These are phyloP conservation scores for Dissostichus mawsoni DNA, from an alignment of 2,113 vertebrate species.

Conservation along the genomic window DNA sequence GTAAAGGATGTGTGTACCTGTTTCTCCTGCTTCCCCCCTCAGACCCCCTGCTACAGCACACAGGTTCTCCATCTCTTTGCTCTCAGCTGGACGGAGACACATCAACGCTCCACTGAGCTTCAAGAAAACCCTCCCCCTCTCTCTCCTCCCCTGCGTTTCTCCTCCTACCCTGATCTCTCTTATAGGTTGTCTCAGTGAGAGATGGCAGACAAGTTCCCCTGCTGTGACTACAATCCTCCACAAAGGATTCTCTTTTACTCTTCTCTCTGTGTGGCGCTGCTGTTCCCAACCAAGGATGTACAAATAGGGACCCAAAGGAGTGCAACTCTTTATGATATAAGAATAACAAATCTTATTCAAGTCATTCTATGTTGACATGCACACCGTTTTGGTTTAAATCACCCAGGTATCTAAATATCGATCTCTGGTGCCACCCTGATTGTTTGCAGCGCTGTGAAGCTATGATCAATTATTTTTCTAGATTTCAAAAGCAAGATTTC, in stretches of 20 bases:
- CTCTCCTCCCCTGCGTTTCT: constrained; percentile 34
- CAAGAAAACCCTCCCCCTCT: constrained; percentile 29
- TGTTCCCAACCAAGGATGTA: constrained; percentile 24
- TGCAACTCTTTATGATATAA: not conserved
- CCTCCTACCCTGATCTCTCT: constrained; percentile 56
- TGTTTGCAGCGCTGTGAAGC: not conserved
- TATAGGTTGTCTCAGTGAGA: constrained; percentile 52
- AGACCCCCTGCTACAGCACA: constrained; percentile 55
- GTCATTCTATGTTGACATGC: not conserved
- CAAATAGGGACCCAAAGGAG: not conserved
- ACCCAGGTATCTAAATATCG: not conserved
- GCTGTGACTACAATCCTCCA: constrained; percentile 59
- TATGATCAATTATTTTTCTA: not conserved
- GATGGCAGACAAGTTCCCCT: constrained; percentile 62
- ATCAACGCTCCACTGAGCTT: constrained; percentile 65
- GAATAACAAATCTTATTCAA: not conserved
- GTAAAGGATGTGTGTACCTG: not conserved
- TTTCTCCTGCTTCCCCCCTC: constrained; percentile 29
- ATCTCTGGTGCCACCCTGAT: not conserved
- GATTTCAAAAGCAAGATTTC: not conserved
- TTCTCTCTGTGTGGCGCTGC: constrained; percentile 29
- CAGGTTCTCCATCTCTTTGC: constrained; percentile 65
- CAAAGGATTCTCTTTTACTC: constrained; percentile 12
- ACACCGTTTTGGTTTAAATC: not conserved
- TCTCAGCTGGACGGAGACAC: constrained; percentile 74